Conservation (phyloP, 2,113 vertebrate species). For the Cyprinodon tularosa region DNA sequence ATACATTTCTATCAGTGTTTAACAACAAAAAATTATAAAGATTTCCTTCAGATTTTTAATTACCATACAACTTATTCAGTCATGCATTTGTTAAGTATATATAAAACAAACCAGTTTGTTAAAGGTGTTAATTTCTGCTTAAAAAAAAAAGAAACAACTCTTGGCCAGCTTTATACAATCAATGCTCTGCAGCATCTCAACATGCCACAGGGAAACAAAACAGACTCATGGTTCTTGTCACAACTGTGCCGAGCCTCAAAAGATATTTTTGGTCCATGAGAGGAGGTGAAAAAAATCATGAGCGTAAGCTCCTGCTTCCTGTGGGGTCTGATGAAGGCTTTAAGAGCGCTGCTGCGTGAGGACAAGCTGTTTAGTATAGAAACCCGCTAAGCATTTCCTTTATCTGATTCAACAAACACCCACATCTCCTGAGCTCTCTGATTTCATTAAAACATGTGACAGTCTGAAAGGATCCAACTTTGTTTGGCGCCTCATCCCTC, state of each 20-base stretch:
- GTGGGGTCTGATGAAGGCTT: slow-evolving; percentile 12
- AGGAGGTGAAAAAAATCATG: slow-evolving; percentile 42
- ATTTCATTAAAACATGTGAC: slow-evolving; percentile 14
- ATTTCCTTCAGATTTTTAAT: slow-evolving; percentile 9
- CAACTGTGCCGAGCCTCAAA: slow-evolving; percentile 10
- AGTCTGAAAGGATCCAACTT: not conserved
- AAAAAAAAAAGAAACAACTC: not conserved
- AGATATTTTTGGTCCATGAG: slow-evolving; percentile 61
- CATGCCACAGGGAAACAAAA: slow-evolving; percentile 41
- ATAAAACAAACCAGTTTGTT: not conserved
- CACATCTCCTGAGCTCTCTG: not conserved
- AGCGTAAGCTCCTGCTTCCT: slow-evolving; percentile 40
- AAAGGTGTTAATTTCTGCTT: not conserved
- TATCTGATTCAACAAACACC: not conserved
- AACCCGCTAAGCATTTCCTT: slow-evolving; percentile 4
- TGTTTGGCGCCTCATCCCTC: not conserved
- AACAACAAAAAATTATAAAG: slow-evolving; percentile 12
- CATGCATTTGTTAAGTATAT: not conserved
- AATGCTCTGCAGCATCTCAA: slow-evolving; percentile 34
- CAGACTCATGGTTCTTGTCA: slow-evolving; percentile 36
- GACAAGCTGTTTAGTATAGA: not conserved
- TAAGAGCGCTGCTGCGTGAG: not conserved
- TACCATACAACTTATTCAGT: not conserved
- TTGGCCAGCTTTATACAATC: slow-evolving; percentile 26
- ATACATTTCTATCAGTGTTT: slow-evolving; percentile 29